Conservation (phyloP, 1,140 invertebrate genomes). For the Microvelia longipes region DNA sequence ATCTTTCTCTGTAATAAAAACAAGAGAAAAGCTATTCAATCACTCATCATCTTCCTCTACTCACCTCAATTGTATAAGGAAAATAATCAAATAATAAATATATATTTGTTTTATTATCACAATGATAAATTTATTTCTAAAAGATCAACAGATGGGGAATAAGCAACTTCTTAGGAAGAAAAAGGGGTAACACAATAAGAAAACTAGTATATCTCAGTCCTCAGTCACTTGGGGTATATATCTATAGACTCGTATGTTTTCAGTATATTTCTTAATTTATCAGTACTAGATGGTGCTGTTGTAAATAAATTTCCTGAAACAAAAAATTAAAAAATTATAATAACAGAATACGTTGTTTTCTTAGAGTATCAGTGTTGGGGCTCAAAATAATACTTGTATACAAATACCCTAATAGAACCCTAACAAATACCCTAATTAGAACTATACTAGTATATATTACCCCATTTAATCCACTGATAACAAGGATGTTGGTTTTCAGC, state of each 20-base stretch:
- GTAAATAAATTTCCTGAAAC: constrained; percentile 18
- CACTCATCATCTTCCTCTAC: too few species aligned
- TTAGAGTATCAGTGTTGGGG: background rate
- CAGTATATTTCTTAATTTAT: constrained; percentile 13
- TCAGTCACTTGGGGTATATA: background rate
- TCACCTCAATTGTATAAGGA: too few species aligned
- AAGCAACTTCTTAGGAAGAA: too few species aligned
- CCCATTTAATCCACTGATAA: constrained; percentile 1
- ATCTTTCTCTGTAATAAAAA: too few species aligned
- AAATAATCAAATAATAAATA: too few species aligned
- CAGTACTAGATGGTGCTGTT: constrained; percentile 16
- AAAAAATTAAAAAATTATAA: background rate
- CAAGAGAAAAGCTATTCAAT: too few species aligned
- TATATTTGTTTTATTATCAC: too few species aligned
- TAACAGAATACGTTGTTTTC: background rate
- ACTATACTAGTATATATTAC: constrained; percentile 1
- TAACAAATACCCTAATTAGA: background rate
- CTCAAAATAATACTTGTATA: too few species aligned
- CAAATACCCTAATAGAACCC: background rate
- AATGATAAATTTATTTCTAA: too few species aligned
- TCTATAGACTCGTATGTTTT: constrained; percentile 10
- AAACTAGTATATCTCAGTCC: too few species aligned
- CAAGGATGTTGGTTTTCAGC: background rate
- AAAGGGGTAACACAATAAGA: too few species aligned
- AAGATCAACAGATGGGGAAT: too few species aligned